A percentile compares a stretch with the other conserved stretches of the same genome.
Conservation (phyloP, 2,113 vertebrate species). For the Myotis brandtii region DNA sequence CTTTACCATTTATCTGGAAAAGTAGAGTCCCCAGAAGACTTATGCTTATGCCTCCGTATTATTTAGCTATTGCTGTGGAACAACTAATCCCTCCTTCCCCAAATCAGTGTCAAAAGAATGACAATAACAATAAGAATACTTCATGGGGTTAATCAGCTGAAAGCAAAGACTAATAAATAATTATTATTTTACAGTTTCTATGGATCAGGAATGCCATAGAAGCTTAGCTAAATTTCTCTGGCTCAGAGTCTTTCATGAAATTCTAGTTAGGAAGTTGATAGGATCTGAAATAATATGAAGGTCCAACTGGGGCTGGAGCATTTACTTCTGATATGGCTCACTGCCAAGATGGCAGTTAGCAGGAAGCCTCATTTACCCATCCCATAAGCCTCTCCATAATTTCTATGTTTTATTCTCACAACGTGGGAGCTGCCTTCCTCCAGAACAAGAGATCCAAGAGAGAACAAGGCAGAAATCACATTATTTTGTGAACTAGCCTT, state of each 20-base stretch:
- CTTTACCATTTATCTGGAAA: not conserved
- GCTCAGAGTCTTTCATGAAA: not conserved
- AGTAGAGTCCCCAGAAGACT: not conserved
- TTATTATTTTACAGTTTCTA: slow-evolving; percentile 23
- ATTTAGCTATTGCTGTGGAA: not conserved
- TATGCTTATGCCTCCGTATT: not conserved
- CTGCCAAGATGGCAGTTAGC: not conserved
- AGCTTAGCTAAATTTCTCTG: not conserved
- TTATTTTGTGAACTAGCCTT: not conserved
- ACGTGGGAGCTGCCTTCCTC: not conserved
- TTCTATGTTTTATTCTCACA: not conserved
- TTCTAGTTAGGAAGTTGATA: not conserved
- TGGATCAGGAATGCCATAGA: not conserved
- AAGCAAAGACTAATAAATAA: not conserved
- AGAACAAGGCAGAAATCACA: not conserved
- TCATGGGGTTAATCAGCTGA: not conserved
- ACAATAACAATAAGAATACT: not conserved
- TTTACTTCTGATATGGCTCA: not conserved
- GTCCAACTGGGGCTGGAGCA: not conserved
- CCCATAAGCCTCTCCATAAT: not conserved
- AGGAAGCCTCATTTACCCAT: not conserved
- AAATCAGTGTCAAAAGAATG: not conserved
- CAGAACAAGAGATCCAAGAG: not conserved
- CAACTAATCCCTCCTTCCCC: not conserved
- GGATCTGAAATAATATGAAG: not conserved